phyloP scores from a whole-genome alignment of 2,888 invertebrate genomes.

The Andrena dorsata region DNA sequence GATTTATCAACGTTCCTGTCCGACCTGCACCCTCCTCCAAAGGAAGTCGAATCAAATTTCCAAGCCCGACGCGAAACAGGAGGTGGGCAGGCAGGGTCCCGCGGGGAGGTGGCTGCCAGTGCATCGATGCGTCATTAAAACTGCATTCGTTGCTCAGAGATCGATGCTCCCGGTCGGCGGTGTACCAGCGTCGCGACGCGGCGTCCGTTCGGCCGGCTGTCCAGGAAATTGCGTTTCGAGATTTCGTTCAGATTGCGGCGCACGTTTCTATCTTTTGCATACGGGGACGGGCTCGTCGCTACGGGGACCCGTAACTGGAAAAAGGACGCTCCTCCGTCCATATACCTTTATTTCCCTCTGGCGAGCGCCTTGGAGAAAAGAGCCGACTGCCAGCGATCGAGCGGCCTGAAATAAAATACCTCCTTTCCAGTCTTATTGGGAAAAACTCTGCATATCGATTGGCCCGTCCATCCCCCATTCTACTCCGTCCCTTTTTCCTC shows the following conservation, averaged over 20 bases:
- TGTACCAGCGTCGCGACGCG: conserved; percentile 16
- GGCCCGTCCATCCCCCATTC: conserved; percentile 14
- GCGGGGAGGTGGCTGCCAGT: background rate
- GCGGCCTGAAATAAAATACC: conserved; percentile 75
- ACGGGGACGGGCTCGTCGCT: conserved; percentile 46
- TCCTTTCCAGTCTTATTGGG: conserved; percentile 64
- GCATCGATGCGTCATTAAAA: conserved; percentile 64
- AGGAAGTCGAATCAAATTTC: conserved; percentile 12
- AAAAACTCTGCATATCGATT: conserved; percentile 73
- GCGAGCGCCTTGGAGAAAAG: conserved; percentile 36
- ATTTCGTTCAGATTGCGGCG: conserved; percentile 78
- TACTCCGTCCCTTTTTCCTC: background rate
- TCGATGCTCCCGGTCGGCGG: conserved; percentile 57
- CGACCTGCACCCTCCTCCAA: background rate
- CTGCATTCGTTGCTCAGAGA: conserved; percentile 48
- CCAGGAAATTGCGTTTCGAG: conserved; percentile 81
- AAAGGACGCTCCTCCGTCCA: background rate
- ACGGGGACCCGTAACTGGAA: background rate
- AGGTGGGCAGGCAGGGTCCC: background rate
- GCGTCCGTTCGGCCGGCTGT: conserved; percentile 66
- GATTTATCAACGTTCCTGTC: conserved; percentile 8
- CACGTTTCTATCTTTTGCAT: conserved; percentile 77
- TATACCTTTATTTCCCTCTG: conserved; percentile 24
- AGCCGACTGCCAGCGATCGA: conserved; percentile 62
- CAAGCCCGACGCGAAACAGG: background rate